Evolutionary conservation across 2,888 invertebrate genomes (phyloP).

Genomic region (Drosophila multiciliata): DNA sequence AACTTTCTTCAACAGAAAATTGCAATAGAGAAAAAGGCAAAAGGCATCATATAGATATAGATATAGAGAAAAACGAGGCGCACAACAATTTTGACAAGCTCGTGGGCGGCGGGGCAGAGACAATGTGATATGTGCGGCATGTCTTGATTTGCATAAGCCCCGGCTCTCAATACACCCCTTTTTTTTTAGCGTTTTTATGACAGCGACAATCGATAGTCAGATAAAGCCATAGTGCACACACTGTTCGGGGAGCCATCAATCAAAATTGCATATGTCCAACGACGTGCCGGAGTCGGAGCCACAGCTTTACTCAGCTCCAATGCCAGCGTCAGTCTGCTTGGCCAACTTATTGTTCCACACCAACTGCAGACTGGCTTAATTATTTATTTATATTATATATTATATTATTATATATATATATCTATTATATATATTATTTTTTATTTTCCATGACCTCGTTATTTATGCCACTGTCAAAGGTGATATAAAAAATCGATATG

Average conservation of each 20-base stretch:
- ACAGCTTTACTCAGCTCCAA: conserved; percentile 7
- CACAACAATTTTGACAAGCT: conserved; percentile 68
- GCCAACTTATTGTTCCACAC: conserved; percentile 10
- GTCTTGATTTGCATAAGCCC: conserved; percentile 79
- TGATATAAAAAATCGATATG: conserved; percentile 40
- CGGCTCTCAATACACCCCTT: conserved; percentile 27
- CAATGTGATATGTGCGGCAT: conserved; percentile 67
- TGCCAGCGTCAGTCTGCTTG: conserved; percentile 1
- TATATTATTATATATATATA: too few species aligned
- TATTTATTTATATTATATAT: conserved; percentile 20
- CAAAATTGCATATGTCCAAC: conserved; percentile 71
- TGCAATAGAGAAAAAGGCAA: conserved; percentile 8
- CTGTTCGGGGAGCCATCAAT: conserved; percentile 69
- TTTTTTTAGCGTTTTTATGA: conserved; percentile 67
- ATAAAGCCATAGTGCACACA: conserved; percentile 49
- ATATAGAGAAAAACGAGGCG: conserved; percentile 15
- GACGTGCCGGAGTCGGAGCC: conserved; percentile 20
- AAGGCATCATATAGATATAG: not conserved
- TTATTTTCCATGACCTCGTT: conserved; percentile 49
- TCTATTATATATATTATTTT: conserved; percentile 35
- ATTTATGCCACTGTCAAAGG: conserved; percentile 38
- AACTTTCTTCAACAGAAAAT: conserved; percentile 39
- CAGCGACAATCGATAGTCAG: conserved; percentile 76
- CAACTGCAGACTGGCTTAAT: conserved; percentile 52
- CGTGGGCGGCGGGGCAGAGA: conserved; percentile 6